Evolutionary conservation across 2,113 vertebrate genomes (phyloP).

Genomic region (Aldabrachelys gigantea): DNA sequence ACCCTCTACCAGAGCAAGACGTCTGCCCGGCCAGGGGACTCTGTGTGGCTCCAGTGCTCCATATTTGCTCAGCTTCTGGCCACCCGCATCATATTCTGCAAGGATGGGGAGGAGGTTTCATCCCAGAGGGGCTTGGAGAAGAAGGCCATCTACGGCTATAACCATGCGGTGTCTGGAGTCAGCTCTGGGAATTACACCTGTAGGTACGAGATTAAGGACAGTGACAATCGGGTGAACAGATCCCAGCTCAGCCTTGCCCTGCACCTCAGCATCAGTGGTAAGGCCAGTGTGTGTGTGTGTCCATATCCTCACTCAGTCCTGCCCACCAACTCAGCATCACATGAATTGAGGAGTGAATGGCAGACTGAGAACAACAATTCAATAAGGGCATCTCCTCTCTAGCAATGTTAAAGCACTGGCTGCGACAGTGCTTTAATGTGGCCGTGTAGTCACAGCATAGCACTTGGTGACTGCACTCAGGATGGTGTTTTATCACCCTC

Average conservation of each 20-base stretch:
- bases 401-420: too few species aligned
- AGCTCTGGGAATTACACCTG: neutral
- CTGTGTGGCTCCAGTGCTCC: neutral
- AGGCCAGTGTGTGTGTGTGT: neutral
- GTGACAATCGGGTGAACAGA: neutral
- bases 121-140: neutral
- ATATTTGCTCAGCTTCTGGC: neutral
- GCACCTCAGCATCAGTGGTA: neutral
- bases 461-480: too few species aligned
- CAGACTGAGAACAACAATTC: too few species aligned
- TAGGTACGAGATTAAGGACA: neutral
- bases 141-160: neutral
- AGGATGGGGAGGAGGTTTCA: neutral
- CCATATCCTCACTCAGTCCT: neutral
- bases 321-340: too few species aligned
- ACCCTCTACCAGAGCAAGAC: neutral
- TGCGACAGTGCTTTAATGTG: too few species aligned
- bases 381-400: too few species aligned
- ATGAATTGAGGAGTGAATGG: too few species aligned
- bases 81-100: neutral
- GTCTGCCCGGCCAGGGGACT: neutral
- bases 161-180: neutral
- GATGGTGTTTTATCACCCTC: too few species aligned
- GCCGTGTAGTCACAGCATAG: too few species aligned
- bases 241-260: neutral